Conservation (phyloP, 2,888 invertebrate species). For the Diaphora mendica region DNA sequence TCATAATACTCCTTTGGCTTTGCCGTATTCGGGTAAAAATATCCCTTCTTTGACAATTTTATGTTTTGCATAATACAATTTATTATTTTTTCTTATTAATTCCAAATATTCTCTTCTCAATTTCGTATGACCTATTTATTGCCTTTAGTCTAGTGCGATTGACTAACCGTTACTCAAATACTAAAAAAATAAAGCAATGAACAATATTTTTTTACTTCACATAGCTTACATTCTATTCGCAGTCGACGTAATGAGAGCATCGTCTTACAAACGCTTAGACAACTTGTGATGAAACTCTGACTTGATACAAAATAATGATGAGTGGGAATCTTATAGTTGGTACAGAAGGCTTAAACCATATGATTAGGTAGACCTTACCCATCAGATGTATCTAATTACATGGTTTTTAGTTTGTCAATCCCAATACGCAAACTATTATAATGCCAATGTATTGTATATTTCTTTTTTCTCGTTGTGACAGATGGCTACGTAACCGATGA, state of each 20-base stretch:
- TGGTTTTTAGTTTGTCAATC: too few species aligned
- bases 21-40: too few species aligned
- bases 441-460: too few species aligned
- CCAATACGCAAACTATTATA: neutral
- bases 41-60: too few species aligned
- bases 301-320: neutral
- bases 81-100: neutral
- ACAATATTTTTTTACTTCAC: neutral
- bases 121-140: neutral
- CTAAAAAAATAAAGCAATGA: neutral
- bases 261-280: neutral
- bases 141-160: neutral
- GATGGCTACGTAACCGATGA: too few species aligned
- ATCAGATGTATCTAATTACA: too few species aligned
- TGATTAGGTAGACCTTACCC: neutral
- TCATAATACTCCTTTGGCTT: too few species aligned
- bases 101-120: neutral
- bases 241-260: neutral
- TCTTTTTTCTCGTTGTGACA: too few species aligned
- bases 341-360: neutral
- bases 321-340: neutral
- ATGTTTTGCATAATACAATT: too few species aligned
- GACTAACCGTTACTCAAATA: neutral
- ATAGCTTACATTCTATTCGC: constrained; percentile 1
- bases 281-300: neutral